Conservation (phyloP, 2,113 vertebrate species). For the Rissa tridactyla region DNA sequence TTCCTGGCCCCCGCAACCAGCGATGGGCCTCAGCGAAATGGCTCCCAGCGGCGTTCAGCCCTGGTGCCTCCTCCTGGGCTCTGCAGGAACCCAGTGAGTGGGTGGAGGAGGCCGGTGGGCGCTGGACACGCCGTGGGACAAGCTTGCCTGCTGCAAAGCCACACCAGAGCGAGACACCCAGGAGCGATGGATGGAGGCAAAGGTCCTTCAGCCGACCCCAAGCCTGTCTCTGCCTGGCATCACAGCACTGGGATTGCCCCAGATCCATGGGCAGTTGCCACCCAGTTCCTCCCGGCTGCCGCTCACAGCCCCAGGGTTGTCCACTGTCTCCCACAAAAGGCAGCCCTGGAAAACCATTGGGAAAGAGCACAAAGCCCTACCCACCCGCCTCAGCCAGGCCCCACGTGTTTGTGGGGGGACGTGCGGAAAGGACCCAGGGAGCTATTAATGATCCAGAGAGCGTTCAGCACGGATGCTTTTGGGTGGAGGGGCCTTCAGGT, state of each 20-base stretch:
- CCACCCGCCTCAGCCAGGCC: background rate
- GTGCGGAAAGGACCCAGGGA: background rate
- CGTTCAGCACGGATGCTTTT: background rate
- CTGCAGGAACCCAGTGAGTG: accelerated
- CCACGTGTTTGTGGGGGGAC: background rate
- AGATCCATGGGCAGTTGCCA: background rate
- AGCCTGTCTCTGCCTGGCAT: background rate
- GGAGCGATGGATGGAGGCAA: background rate
- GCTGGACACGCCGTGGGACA: accelerated
- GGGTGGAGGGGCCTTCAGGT: slow-evolving; percentile 34
- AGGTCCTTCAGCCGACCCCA: accelerated
- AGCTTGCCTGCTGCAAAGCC: background rate
- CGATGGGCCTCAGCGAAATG: accelerated
- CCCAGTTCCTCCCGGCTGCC: accelerated
- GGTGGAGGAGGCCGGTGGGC: accelerated
- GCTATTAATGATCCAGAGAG: slow-evolving; percentile 19
- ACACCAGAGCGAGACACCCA: accelerated
- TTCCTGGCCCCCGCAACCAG: accelerated
- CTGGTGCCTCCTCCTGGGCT: background rate
- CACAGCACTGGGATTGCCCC: background rate
- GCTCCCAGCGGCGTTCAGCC: background rate
- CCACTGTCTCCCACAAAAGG: background rate
- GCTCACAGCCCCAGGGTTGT: background rate
- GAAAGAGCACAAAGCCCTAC: background rate
- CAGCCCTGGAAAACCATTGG: background rate